Evolutionary conservation across 1,140 invertebrate species (phyloP), one percentile per base, ranked within the genome.

Genomic region (Plectrocnemia conspersa): DNA sequence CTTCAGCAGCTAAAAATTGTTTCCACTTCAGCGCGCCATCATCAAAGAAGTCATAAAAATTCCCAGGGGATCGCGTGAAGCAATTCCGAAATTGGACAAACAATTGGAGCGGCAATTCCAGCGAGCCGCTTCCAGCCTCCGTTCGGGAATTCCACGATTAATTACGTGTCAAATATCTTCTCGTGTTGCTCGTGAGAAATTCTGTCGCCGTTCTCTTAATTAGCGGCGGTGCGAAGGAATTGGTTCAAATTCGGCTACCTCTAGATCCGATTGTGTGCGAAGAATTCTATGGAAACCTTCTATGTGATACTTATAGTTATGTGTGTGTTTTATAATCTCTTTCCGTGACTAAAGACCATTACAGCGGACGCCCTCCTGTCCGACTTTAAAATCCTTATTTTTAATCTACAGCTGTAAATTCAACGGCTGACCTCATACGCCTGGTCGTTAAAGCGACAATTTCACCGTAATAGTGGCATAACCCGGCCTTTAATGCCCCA

Each of bases 321-420:
- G n/a, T n/a, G 47, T 49, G 33, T 16, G 24, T 49, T 49, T 32
- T 49, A 16, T 27, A 32, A 25, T n/a, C 19, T 46, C 21, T 22
- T 23, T 55, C 45, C 53, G 53, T 55, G 53, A 55, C 44, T 48
- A 55, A 55, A 48, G 9, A 18, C 44, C 53, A 48, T 55, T 49
- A 55, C n/a, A n/a, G 27, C 15, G 6, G 35, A 48, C 45, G 40
- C 53, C 40, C 19, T n/a, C n/a, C n/a, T 55, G 47, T 48, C 48
- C 44, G 45, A 18, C 15, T 55, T 55, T 48, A 29, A 44, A 55
- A 48, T 48, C 45, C 32, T 48, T 19, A 22, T 55, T 29, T 25
- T 48, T 48, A 48, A 48, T 48, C 35, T 23, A 48, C 18, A 27
- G 25, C 25, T 25, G 41, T 16, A 48, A 48, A 29, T 18, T 7